Conservation (phyloP, 2,888 invertebrate genomes). For the Sabatieria punctata region DNA sequence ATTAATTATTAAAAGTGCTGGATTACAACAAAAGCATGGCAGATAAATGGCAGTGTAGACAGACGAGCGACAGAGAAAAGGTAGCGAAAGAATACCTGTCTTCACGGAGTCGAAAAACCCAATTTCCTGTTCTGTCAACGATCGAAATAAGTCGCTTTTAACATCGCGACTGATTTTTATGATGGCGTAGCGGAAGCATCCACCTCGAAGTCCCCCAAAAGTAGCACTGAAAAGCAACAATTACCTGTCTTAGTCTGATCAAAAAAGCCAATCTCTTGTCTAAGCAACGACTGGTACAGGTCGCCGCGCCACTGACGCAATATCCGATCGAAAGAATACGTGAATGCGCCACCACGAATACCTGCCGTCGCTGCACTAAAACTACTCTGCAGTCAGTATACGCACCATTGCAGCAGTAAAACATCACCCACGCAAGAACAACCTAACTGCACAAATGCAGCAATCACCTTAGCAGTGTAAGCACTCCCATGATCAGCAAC, state of each 20-base stretch:
- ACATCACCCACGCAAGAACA: too few species aligned
- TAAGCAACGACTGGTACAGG: slow-evolving; percentile 29
- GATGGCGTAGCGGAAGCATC: slow-evolving; percentile 29
- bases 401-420: slow-evolving; percentile 2
- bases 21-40: too few species aligned
- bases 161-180: slow-evolving; percentile 27
- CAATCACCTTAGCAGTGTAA: slow-evolving; percentile 24
- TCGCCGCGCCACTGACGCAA: too few species aligned
- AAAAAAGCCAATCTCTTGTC: slow-evolving; percentile 35
- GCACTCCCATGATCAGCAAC: slow-evolving; percentile 25
- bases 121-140: slow-evolving; percentile 32
- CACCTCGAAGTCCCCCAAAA: slow-evolving; percentile 30
- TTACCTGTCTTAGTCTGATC: slow-evolving; percentile 42
- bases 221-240: slow-evolving; percentile 23
- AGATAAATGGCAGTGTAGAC: background rate
- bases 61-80: background rate
- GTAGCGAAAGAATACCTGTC: slow-evolving; percentile 43
- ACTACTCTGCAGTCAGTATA: slow-evolving; percentile 6
- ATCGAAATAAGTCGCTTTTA: slow-evolving; percentile 27
- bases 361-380: slow-evolving; percentile 31
- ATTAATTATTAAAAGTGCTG: slow-evolving; percentile 14
- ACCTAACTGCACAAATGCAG: background rate
- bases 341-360: slow-evolving; percentile 32
- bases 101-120: slow-evolving; percentile 32
- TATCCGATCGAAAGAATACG: too few species aligned